Evolutionary conservation across 2,113 vertebrate species (phyloP).

Genomic region (Cebus imitator): DNA sequence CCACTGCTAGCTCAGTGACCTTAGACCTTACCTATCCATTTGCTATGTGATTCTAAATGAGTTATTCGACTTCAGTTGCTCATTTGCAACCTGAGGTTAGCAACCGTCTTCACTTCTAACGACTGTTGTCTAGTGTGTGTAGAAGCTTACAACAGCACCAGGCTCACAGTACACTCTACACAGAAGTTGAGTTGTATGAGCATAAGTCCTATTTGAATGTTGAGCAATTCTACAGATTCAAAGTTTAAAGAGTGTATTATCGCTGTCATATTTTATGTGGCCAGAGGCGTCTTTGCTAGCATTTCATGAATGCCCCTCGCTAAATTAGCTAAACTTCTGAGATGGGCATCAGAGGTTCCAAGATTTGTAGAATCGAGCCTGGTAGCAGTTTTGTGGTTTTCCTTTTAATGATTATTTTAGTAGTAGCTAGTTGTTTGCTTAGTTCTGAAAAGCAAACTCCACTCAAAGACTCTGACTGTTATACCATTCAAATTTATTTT

Average conservation of each 20-base stretch:
- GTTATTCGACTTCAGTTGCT: background rate
- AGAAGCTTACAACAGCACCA: background rate
- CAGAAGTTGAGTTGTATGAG: background rate
- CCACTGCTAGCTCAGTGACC: background rate
- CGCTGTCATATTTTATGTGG: background rate
- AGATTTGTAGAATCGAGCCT: background rate
- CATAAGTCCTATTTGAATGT: background rate
- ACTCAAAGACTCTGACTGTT: constrained; percentile 25
- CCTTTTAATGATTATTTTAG: constrained; percentile 39
- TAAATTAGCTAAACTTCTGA: constrained; percentile 37
- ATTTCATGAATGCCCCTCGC: background rate
- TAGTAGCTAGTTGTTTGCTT: constrained; percentile 43
- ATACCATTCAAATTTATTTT: constrained; percentile 13
- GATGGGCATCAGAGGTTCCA: background rate
- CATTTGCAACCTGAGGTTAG: background rate
- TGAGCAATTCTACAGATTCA: constrained; percentile 23
- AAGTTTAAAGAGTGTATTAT: background rate
- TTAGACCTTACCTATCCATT: constrained; percentile 15
- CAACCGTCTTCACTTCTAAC: background rate
- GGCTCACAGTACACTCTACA: background rate
- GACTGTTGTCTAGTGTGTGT: background rate
- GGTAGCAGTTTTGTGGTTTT: constrained; percentile 31
- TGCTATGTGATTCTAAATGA: background rate
- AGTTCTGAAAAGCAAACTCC: constrained; percentile 46
- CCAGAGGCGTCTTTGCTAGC: background rate